Evolutionary conservation across 2,888 invertebrate genomes (phyloP).

Genomic region (Psylliodes chrysocephalus): DNA sequence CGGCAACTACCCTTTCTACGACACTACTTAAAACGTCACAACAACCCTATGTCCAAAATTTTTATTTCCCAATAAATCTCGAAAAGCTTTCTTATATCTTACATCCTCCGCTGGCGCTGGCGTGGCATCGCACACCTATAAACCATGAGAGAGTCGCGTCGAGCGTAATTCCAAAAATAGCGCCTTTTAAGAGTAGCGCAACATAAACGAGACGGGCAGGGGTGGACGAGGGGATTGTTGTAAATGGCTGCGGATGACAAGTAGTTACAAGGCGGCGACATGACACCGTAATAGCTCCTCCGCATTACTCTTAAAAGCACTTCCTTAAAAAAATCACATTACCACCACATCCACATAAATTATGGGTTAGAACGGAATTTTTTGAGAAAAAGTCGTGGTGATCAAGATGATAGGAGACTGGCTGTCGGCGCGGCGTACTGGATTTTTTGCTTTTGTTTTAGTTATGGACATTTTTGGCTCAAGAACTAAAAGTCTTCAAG

Average conservation of each 20-base stretch:
- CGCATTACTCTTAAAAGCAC: constrained; percentile 56
- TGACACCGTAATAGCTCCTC: constrained; percentile 59
- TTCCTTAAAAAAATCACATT: constrained; percentile 53
- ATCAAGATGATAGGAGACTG: background rate
- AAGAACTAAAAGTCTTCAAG: too few relatives aligned
- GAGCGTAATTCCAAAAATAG: constrained; percentile 53
- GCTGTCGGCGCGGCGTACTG: background rate
- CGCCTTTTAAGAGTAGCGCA: constrained; percentile 49
- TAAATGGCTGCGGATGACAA: constrained; percentile 58
- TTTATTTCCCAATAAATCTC: constrained; percentile 19
- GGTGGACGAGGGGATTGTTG: constrained; percentile 47
- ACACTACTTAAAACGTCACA: constrained; percentile 20
- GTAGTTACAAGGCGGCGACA: constrained; percentile 58
- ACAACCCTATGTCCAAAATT: constrained; percentile 10
- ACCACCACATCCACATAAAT: constrained; percentile 47
- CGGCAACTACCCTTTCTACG: background rate
- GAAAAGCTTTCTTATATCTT: constrained; percentile 8
- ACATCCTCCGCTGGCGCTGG: background rate
- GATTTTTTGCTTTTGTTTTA: background rate
- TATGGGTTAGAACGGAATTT: constrained; percentile 24
- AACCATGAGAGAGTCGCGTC: background rate
- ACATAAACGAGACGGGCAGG: constrained; percentile 37
- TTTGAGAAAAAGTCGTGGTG: background rate
- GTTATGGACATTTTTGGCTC: background rate
- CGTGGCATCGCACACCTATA: constrained; percentile 22